Base-by-base conservation (phyloP, 2,113 vertebrate species). In the Chrysochloris asiatica region DNA sequence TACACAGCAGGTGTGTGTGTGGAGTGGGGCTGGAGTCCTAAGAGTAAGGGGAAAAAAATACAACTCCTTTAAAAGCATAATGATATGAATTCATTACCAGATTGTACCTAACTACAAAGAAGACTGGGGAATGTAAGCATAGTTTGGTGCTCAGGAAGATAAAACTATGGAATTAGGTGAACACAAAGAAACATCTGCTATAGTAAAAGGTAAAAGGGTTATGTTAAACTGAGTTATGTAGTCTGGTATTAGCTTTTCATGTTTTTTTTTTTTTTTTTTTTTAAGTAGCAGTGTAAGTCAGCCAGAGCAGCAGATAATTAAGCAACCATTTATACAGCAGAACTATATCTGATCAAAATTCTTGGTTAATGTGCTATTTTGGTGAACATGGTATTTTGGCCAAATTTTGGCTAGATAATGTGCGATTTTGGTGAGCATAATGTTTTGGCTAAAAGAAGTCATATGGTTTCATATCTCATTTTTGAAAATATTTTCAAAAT, bases 401-500 rank as follows among this genome's bases (percentile, higher is more conserved):
- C 83, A 33, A 71, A 56, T 33, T 65, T 73, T n/a, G 52, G 80
- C 52, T 86, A n/a, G 67, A 63, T 13, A 54, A n/a, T n/a, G n/a
- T n/a, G n/a, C n/a, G n/a, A n/a, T n/a, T n/a, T n/a, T n/a, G n/a
- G n/a, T n/a, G n/a, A n/a, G n/a, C n/a, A n/a, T n/a, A n/a, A n/a
- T n/a, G n/a, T n/a, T n/a, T n/a, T n/a, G n/a, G n/a, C n/a, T n/a
- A n/a, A n/a, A n/a, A 76, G 43, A 89, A 30, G 24, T 45, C 56
- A 59, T 88, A 87, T 56, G 69, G 71, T 86, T 93, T 86, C 71
- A 88, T n/a, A 75, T 86, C 50, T 79, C 38, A 79, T 28, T 65
- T 48, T 83, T 93, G 65, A 83, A 90, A 93, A 88, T 90, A 79
- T 88, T 82, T 88, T 79, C 41, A 82, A 94, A 90, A 67, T 52